Percentiles rank a stretch among this genome's conserved stretches.
Conservation (phyloP, 2,888 invertebrate species). For the Tryphoninae sp. region DNA sequence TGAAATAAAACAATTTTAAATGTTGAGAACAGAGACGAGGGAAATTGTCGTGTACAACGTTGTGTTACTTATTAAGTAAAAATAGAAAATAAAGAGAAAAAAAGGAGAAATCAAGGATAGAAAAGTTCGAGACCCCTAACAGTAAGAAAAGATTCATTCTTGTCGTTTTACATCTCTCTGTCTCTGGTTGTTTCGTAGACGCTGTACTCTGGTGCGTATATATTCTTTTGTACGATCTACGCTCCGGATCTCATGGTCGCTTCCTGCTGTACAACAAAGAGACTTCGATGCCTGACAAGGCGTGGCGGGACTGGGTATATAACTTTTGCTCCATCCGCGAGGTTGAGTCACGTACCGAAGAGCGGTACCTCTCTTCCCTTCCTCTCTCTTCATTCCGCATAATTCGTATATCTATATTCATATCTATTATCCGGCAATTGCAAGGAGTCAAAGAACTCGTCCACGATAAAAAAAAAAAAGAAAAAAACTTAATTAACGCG, state of each 20-base stretch:
- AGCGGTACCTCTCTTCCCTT: background rate
- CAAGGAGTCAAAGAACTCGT: constrained; percentile 24
- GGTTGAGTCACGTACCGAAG: constrained; percentile 58
- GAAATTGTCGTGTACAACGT: background rate
- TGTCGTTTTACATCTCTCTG: constrained; percentile 9
- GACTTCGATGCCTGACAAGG: constrained; percentile 68
- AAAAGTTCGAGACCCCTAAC: background rate
- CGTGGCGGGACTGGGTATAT: constrained; percentile 63
- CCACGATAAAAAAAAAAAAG: background rate
- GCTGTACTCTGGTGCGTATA: constrained; percentile 18
- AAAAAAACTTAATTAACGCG: background rate
- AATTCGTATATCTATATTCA: background rate
- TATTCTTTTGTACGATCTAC: constrained; percentile 43
- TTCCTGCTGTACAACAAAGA: constrained; percentile 69
- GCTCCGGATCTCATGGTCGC: constrained; percentile 62
- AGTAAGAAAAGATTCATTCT: background rate
- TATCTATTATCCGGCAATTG: background rate
- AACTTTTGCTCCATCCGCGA: constrained; percentile 55
- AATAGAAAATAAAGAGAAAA: background rate
- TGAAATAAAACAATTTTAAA: too few species aligned
- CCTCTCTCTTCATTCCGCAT: constrained; percentile 1
- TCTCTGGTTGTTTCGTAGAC: background rate
- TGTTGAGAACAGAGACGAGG: background rate
- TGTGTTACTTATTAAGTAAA: background rate
- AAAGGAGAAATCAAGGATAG: constrained; percentile 7